Percentiles rank a stretch among this genome's conserved stretches.
Evolutionary conservation across 2,113 vertebrate genomes (phyloP).

Genomic region (Xenopus laevis): DNA sequence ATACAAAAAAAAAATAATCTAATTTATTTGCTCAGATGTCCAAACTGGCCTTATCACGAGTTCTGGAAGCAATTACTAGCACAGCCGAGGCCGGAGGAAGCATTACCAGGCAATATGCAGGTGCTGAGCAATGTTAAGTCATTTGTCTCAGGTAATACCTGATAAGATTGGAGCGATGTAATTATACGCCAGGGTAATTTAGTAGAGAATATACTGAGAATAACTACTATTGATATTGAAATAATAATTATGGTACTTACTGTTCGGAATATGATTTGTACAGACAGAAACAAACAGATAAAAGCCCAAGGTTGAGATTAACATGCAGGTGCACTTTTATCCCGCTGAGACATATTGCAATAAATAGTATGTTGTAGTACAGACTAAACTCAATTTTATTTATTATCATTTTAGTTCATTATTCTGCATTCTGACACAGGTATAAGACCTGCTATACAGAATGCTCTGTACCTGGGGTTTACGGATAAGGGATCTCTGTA

Average conservation of each 20-base stretch:
- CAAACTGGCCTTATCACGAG: slow-evolving; percentile 10
- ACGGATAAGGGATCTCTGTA: no score
- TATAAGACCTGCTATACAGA: no score
- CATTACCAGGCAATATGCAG: slow-evolving; percentile 18
- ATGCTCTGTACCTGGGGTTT: no score
- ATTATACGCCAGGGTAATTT: slow-evolving; percentile 32
- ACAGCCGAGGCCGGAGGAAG: not conserved
- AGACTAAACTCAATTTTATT: no score
- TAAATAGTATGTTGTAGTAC: no score
- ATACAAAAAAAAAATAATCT: no score
- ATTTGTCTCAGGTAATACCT: slow-evolving; percentile 4
- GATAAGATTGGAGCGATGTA: slow-evolving; percentile 30
- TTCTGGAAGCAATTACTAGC: slow-evolving; percentile 15
- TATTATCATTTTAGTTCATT: no score
- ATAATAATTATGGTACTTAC: slow-evolving; percentile 7
- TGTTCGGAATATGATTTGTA: slow-evolving; percentile 16
- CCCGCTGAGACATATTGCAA: no score
- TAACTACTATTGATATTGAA: not conserved
- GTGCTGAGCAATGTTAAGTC: no score
- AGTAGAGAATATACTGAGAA: not conserved
- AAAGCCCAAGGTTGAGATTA: not conserved
- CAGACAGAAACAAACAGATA: not conserved
- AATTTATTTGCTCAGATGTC: slow-evolving; percentile 16
- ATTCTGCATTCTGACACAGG: no score
- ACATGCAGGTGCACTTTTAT: no score